Evolutionary conservation across 2,888 invertebrate species (phyloP), one percentile per base, ranked within the genome.

Genomic region (Chrysopilus asiliformis): DNA sequence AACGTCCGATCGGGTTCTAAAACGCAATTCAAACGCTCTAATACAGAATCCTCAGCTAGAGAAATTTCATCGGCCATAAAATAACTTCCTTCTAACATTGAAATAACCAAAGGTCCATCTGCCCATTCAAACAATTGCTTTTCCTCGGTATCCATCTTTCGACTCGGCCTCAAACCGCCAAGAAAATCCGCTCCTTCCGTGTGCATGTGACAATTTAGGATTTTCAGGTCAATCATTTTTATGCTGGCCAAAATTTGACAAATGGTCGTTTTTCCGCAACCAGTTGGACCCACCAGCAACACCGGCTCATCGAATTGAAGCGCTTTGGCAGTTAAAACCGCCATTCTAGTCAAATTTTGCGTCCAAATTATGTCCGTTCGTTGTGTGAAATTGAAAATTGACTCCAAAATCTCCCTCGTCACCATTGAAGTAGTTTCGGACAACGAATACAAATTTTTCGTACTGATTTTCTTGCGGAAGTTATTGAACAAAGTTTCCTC

Each of bases 61-160:
- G 98, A 99, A 49, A 99, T 98, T 72, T 99, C 98, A 65, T 99
- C 99, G 1, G 94, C 86, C 45, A 99, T 68, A 56, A 99, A 91
- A 54, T 90, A 73, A 42, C 76, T 71, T 2, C 97, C 98, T 10
- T 72, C 67, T 47, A 73, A 69, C 95, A 99, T 94, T 1, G 95
- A 82, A 41, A 75, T 68, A 32, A 98, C 82, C 36, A 99, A 67
- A 0, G 95, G 93, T 1, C 99, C 99, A 58, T 99, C 93, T 0
- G 84, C 78, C 98, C 98, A 99, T 64, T 97, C 94, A 58, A 98
- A 97, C 10, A 97, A 65, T 54, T 74, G 71, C 32, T 52, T 50
- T 1, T 43, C 37, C 4, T 29, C 30, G n/a, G 4, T 27, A 15
- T 53, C 43, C 41, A 55, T 53, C 4, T 68, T 67, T 38, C 91